These are phyloP conservation scores for Psylliodes chrysocephalus DNA, from an alignment of 2,888 invertebrate genomes.

Conservation along the genomic window DNA sequence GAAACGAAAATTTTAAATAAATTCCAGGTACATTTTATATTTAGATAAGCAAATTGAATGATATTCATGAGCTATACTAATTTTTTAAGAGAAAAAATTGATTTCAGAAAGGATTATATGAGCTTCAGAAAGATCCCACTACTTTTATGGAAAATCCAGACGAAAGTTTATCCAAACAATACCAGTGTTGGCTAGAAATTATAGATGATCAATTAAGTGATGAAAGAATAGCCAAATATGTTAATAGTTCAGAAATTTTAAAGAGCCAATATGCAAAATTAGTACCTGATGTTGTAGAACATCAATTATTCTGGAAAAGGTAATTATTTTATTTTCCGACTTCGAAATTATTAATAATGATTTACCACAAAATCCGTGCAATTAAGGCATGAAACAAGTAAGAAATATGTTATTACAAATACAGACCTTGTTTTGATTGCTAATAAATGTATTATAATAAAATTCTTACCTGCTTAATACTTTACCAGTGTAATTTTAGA, in stretches of 20 bases:
- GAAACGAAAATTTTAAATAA: conserved; percentile 75
- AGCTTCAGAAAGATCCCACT: conserved; percentile 76
- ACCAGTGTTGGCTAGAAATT: conserved; percentile 70
- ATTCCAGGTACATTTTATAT: conserved; percentile 63
- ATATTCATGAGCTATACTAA: conserved; percentile 2
- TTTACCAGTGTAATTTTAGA: no score
- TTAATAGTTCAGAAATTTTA: conserved; percentile 67
- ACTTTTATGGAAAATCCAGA: conserved; percentile 79
- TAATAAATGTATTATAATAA: no score
- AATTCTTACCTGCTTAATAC: no score
- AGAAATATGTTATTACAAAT: no score
- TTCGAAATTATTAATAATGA: not conserved
- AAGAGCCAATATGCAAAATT: conserved; percentile 67
- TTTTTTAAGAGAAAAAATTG: not conserved
- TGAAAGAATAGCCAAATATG: conserved; percentile 70
- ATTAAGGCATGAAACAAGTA: no score
- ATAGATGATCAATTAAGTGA: conserved; percentile 68
- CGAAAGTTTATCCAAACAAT: conserved; percentile 66
- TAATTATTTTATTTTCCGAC: conserved; percentile 50
- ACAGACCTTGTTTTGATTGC: no score
- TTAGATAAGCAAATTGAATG: no score
- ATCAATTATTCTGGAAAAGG: conserved; percentile 84
- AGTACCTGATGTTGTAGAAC: conserved; percentile 77
- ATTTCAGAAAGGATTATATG: conserved; percentile 72
- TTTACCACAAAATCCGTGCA: no score